A percentile compares a stretch with the other conserved stretches of the same genome.
phyloP scores from a whole-genome alignment of 2,888 invertebrate species.

The Axea sp. region DNA sequence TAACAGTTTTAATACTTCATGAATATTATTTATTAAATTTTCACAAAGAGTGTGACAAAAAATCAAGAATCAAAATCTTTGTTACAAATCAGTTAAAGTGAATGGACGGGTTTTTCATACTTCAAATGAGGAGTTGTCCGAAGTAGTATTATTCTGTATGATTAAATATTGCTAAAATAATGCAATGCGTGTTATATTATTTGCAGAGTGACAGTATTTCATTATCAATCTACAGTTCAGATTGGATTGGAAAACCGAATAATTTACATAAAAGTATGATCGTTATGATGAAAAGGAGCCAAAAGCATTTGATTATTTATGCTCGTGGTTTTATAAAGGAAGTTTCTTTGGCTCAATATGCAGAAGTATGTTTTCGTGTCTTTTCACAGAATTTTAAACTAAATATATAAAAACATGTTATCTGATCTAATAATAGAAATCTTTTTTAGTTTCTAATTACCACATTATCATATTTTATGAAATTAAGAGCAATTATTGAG shows the following conservation, averaged over 20 bases:
- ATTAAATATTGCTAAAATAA: no score
- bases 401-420: no score
- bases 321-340: conserved; percentile 7
- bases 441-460: conserved; percentile 52
- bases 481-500: conserved; percentile 35
- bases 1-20: no score
- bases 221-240: conserved; percentile 1
- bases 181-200: no score
- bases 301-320: conserved; percentile 16
- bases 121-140: no score
- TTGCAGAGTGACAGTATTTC: conserved; percentile 9
- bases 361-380: conserved; percentile 11
- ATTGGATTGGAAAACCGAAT: conserved; percentile 7
- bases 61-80: no score
- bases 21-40: no score
- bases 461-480: conserved; percentile 55
- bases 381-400: not conserved
- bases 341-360: conserved; percentile 17
- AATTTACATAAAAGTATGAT: conserved; percentile 9
- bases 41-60: no score
- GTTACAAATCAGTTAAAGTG: no score
- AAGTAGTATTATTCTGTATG: no score
- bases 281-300: conserved; percentile 20
- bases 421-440: not conserved
- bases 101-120: no score